Evolutionary conservation across 2,888 invertebrate genomes (phyloP).

Genomic region (Junonia oenone): DNA sequence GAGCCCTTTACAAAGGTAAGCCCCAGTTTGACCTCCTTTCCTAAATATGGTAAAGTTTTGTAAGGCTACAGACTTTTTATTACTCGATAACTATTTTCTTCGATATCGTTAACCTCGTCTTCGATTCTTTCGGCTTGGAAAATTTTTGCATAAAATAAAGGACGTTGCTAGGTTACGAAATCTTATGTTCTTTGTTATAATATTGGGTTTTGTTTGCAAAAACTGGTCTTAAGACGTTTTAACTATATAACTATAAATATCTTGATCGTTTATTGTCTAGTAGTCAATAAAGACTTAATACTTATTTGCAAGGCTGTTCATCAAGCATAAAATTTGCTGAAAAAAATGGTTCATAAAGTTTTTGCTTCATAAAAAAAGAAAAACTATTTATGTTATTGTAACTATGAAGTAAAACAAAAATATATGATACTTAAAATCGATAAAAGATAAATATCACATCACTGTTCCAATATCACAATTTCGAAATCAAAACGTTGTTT

Average conservation of each 20-base stretch:
- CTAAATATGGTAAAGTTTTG: slow-evolving; percentile 69
- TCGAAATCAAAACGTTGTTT: neutral
- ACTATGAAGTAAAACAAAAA: too few species aligned
- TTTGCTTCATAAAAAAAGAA: neutral
- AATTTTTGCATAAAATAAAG: slow-evolving; percentile 18
- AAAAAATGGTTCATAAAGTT: neutral
- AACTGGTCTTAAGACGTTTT: neutral
- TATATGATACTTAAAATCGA: neutral
- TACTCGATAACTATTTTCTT: slow-evolving; percentile 29
- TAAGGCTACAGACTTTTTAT: slow-evolving; percentile 47
- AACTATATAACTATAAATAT: too few species aligned
- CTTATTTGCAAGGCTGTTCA: neutral
- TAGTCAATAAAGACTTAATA: neutral
- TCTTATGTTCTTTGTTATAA: neutral
- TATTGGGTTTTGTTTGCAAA: neutral
- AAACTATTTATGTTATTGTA: too few species aligned
- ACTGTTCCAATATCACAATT: neutral
- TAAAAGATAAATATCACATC: neutral
- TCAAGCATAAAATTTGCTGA: neutral
- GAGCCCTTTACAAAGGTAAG: slow-evolving; percentile 53
- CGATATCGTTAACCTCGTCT: slow-evolving; percentile 29
- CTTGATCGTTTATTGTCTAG: neutral
- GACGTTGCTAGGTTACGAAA: slow-evolving; percentile 11
- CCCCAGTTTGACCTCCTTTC: slow-evolving; percentile 60
- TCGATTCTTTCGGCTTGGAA: slow-evolving; percentile 19